Percentiles rank a stretch among this genome's conserved stretches.
These are phyloP conservation scores for Phymanthus crucifer DNA, from an alignment of 92 coral and sea anemone species.

Conservation along the genomic window DNA sequence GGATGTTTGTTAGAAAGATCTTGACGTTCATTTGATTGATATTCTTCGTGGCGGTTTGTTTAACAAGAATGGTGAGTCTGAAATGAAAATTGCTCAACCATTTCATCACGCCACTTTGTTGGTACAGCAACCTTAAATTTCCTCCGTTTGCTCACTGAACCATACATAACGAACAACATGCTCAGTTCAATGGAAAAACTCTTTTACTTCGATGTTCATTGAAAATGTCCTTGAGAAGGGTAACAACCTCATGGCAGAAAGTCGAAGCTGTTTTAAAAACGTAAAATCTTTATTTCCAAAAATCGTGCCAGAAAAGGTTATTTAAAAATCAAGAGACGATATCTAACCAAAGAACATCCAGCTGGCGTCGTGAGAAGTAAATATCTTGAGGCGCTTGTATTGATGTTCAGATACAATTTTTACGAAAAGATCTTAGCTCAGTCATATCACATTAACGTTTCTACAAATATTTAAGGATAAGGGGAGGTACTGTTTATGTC, in stretches of 20 bases:
- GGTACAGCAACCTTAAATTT: background rate
- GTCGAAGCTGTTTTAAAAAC: too few relatives aligned
- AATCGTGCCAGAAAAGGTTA: too few relatives aligned
- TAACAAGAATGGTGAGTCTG: slow-evolving; percentile 1
- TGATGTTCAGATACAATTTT: background rate
- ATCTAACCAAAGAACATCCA: too few relatives aligned
- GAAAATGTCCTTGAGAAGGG: too few relatives aligned
- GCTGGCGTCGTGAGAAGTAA: too few relatives aligned
- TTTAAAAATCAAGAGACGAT: too few relatives aligned
- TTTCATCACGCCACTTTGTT: slow-evolving; percentile 1
- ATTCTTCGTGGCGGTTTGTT: background rate
- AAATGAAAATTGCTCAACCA: slow-evolving; percentile 4
- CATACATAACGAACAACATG: background rate
- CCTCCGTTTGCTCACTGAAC: background rate
- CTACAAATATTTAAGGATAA: background rate
- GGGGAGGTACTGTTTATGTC: background rate
- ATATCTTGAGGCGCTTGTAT: background rate
- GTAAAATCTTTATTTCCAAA: too few relatives aligned
- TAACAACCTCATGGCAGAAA: too few relatives aligned
- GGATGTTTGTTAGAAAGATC: background rate
- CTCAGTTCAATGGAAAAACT: too few relatives aligned
- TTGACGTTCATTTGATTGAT: background rate
- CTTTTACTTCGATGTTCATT: too few relatives aligned
- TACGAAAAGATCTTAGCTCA: background rate
- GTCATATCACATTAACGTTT: background rate